Conservation (phyloP, 2,888 invertebrate genomes). For the Ametastegia equiseti region DNA sequence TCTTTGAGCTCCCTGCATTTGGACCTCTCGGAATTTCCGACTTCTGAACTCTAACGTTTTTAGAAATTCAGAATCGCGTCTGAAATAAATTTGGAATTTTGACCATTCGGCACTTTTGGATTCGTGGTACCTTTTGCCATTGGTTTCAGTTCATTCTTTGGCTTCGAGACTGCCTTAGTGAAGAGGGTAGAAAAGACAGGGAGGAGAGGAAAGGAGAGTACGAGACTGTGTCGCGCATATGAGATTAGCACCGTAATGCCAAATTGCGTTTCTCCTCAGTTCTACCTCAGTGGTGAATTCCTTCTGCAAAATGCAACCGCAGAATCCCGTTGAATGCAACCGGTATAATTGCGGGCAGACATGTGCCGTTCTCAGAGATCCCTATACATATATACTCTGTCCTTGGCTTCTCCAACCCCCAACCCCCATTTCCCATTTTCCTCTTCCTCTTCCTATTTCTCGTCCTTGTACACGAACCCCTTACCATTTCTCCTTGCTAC, state of each 20-base stretch:
- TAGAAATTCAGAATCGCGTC: too few species aligned
- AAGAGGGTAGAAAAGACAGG: neutral
- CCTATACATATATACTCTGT: too few species aligned
- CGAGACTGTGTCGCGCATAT: constrained; percentile 35
- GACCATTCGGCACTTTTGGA: too few species aligned
- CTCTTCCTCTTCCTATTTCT: neutral
- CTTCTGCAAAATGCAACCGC: constrained; percentile 37
- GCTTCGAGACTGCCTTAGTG: neutral
- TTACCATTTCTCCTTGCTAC: neutral
- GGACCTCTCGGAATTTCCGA: too few species aligned
- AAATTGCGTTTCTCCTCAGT: constrained; percentile 35
- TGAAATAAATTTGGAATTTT: too few species aligned
- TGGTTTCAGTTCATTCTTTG: neutral
- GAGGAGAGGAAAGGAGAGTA: neutral
- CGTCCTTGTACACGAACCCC: neutral
- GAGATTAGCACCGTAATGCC: constrained; percentile 43
- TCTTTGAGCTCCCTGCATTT: too few species aligned
- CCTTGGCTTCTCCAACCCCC: neutral
- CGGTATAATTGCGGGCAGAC: constrained; percentile 46
- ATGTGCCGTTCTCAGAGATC: constrained; percentile 34
- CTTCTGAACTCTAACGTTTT: too few species aligned
- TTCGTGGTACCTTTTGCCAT: neutral
- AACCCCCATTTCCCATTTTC: too few species aligned
- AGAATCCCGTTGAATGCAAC: constrained; percentile 34
- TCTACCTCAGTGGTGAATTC: constrained; percentile 1